Evolutionary conservation across 2,113 vertebrate genomes (phyloP).

Genomic region (Picathartes gymnocephalus): DNA sequence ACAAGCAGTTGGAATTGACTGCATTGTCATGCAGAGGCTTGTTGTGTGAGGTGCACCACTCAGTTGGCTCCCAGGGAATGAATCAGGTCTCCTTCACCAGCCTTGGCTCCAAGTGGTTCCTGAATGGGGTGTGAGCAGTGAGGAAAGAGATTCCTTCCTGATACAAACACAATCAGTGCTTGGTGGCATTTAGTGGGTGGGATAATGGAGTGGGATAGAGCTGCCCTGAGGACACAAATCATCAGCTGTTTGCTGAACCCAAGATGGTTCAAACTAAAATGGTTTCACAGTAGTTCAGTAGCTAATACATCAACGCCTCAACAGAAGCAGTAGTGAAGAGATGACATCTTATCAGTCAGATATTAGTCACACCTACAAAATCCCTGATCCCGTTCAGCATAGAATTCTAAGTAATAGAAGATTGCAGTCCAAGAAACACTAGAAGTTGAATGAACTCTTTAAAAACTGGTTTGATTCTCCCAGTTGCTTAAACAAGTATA

Average conservation of each 20-base stretch:
- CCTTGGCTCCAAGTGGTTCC: neutral
- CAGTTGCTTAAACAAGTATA: neutral
- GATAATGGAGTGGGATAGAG: neutral
- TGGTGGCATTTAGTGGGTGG: neutral
- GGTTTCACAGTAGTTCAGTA: neutral
- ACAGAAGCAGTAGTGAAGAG: neutral
- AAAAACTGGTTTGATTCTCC: neutral
- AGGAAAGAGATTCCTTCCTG: neutral
- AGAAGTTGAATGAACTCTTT: neutral
- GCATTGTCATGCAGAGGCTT: neutral
- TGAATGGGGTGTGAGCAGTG: neutral
- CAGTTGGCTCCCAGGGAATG: neutral
- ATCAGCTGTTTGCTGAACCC: neutral
- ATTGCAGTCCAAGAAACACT: neutral
- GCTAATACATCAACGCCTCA: neutral
- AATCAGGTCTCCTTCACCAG: neutral
- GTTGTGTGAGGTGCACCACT: neutral
- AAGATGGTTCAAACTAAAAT: neutral
- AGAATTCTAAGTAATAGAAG: neutral
- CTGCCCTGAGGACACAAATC: neutral
- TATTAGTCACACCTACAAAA: neutral
- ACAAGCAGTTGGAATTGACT: neutral
- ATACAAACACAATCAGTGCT: accelerated
- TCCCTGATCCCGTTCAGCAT: neutral
- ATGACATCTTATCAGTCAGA: neutral